Evolutionary conservation across 92 coral and sea anemone genomes (phyloP).

Genomic region (Galaxea fascicularis): DNA sequence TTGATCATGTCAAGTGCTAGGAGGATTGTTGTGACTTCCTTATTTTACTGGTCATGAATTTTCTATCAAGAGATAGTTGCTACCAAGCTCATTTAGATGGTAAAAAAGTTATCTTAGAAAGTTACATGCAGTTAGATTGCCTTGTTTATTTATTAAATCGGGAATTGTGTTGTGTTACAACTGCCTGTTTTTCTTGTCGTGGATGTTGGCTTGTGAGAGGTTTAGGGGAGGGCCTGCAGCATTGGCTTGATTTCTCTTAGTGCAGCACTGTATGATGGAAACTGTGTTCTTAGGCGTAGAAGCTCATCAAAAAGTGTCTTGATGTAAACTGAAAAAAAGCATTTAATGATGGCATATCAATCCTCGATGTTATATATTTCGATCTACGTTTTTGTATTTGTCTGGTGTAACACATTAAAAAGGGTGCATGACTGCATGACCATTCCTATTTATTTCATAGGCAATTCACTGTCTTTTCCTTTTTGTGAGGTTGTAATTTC

Average conservation of each 20-base stretch:
- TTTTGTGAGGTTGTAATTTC: constrained; percentile 2
- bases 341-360: constrained; percentile 4
- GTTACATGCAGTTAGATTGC: constrained; percentile 5
- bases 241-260: constrained; percentile 34
- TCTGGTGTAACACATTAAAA: not conserved
- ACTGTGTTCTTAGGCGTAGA: constrained; percentile 16
- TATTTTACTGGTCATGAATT: constrained; percentile 2
- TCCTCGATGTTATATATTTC: constrained; percentile 8
- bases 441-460: not conserved
- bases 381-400: constrained; percentile 2
- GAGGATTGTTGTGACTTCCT: constrained; percentile 1
- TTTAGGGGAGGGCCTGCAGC: constrained; percentile 49
- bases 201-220: constrained; percentile 43
- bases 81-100: not conserved
- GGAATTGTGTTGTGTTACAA: constrained; percentile 25
- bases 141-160: constrained; percentile 33
- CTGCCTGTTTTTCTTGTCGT: constrained; percentile 41
- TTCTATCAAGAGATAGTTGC: not conserved
- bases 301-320: constrained; percentile 47
- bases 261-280: constrained; percentile 58
- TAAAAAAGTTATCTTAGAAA: not conserved
- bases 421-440: constrained; percentile 3
- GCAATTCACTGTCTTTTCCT: constrained; percentile 4
- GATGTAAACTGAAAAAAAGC: constrained; percentile 36
- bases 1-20: constrained; percentile 4